phyloP scores from a whole-genome alignment of 23 tunicate species.

The Botrylloides violaceus region DNA sequence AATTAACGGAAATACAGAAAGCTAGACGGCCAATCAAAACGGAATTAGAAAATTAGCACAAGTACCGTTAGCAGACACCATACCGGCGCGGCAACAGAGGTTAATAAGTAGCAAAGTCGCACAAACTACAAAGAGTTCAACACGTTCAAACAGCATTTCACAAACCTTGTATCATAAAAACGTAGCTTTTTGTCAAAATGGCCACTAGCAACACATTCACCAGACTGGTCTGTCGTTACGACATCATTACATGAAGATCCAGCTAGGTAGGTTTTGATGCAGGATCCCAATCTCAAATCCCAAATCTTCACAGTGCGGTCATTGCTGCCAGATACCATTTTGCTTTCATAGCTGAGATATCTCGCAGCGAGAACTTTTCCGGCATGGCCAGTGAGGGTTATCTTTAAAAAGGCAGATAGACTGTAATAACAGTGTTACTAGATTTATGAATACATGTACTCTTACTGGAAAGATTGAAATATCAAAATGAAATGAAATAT shows the following conservation, averaged over 20 bases:
- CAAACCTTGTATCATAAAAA: conserved; percentile 70
- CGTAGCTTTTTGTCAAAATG: conserved; percentile 78
- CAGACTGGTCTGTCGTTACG: conserved; percentile 51
- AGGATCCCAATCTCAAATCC: conserved; percentile 63
- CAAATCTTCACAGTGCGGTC: conserved; percentile 84
- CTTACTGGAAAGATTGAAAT: background rate
- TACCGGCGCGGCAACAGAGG: no score
- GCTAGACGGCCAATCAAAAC: no score
- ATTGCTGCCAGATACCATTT: conserved; percentile 68
- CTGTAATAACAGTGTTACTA: no score
- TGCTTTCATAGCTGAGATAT: conserved; percentile 39
- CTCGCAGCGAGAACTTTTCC: conserved; percentile 50
- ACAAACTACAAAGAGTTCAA: background rate
- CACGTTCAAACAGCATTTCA: background rate
- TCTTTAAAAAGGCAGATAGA: no score
- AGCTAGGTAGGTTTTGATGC: conserved; percentile 73
- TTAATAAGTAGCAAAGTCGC: background rate
- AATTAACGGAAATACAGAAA: no score
- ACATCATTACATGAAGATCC: conserved; percentile 85
- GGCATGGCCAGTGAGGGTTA: conserved; percentile 73
- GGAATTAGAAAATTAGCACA: no score
- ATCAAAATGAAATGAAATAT: no score
- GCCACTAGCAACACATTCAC: conserved; percentile 75
- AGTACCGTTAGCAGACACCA: no score
- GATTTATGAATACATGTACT: no score